These are phyloP conservation scores for Parapristionchus giblindavisi DNA, from an alignment of 2,888 invertebrate species.

Conservation along the genomic window DNA sequence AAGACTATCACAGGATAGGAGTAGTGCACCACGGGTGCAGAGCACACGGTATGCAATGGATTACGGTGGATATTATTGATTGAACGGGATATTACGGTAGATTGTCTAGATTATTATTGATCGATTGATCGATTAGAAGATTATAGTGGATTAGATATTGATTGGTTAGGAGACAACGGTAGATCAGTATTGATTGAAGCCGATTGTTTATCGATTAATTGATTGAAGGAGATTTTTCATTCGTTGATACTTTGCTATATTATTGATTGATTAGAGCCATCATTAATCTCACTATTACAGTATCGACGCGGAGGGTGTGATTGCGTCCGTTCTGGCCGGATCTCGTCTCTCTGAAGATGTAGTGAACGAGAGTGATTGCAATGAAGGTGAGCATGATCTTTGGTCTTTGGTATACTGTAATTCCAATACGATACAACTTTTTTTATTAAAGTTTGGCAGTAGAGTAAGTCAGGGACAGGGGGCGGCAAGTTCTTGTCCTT, in stretches of 20 bases:
- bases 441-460: too few species aligned
- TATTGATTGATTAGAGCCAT: background rate
- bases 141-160: background rate
- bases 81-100: background rate
- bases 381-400: constrained; percentile 27
- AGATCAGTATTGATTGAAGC: too few species aligned
- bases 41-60: constrained; percentile 48
- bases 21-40: constrained; percentile 51
- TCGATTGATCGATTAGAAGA: background rate
- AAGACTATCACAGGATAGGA: constrained; percentile 53
- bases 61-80: background rate
- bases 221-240: too few species aligned
- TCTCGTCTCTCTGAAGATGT: constrained; percentile 36
- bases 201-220: too few species aligned
- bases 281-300: constrained; percentile 43
- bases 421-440: too few species aligned
- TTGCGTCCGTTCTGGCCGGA: constrained; percentile 44
- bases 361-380: constrained; percentile 12
- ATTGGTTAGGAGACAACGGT: background rate
- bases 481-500: too few species aligned
- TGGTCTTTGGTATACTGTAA: background rate
- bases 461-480: too few species aligned
- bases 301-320: constrained; percentile 63
- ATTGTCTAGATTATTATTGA: background rate
- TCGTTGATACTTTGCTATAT: too few species aligned